Evolutionary conservation across 2,888 invertebrate species (phyloP), one percentile per base, ranked within the genome.

Genomic region (Oscheius onirici): DNA sequence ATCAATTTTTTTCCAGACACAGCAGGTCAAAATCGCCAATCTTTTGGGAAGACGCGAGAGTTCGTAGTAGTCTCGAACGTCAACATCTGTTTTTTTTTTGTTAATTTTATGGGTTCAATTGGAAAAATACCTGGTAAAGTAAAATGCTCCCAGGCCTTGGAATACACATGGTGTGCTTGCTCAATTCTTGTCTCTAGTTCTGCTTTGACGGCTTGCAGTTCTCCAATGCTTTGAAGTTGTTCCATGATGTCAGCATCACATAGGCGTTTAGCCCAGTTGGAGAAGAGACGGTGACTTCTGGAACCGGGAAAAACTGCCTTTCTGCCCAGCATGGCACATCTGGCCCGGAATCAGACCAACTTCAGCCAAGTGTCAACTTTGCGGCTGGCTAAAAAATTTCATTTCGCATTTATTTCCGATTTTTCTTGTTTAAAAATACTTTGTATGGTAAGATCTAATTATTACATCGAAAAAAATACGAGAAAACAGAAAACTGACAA

Each of bases 1-100:
- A 46, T 77, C 76, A n/a, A 81, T 77, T 11, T 76, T 58, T 60
- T 75, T 71, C 80, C 80, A 81, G 5, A 79, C 76, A 71, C 72
- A 79, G 20, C 75, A 75, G 0, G 72, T 72, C 52, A 81, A 52
- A 44, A 75, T 74, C 6, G 73, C 66, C 65, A 81, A 40, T 61
- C 77, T 77, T 8, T 61, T 28, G 2, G 76, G 79, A 0, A 77
- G 67, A 3, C 80, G 65, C 0, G 76, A 75, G 3, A 81, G 74
- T 46, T 81, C 80, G 28, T 73, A 81, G 57, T 69, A 79, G 34
- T 79, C 79, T 5, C 77, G 68, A n/a, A 81, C 72, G 17, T 76
- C 74, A 22, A 69, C 73, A 46, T 81, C 80, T 74, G 60, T 52
- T n/a, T 44, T 24, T 43, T 13, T 28, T 22, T 3, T 6, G 8